These are phyloP conservation scores for Ophiodon elongatus DNA, from an alignment of 2,113 vertebrate genomes.

Conservation along the genomic window DNA sequence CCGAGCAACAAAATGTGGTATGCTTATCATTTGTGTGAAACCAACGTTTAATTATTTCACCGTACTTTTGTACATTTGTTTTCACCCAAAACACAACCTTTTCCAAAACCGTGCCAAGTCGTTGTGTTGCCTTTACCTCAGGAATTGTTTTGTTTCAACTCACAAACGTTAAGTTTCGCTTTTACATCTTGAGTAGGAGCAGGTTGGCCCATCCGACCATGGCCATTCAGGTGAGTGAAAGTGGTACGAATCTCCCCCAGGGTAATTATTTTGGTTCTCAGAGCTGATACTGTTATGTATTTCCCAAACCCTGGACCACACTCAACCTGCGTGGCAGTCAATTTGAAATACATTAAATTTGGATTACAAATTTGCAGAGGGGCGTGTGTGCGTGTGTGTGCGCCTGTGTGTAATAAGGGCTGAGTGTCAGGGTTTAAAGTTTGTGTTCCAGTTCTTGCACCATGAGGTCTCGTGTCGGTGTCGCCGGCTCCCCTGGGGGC, in stretches of 20 bases:
- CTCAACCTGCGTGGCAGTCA: conserved; percentile 17
- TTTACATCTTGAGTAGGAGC: neutral
- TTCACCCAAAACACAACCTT: neutral
- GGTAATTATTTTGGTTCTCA: conserved; percentile 32
- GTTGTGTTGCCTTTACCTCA: neutral
- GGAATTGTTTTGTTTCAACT: neutral
- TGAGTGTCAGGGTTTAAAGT: conserved; percentile 5
- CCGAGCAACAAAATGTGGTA: neutral
- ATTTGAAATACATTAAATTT: conserved; percentile 13
- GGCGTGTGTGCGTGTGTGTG: neutral
- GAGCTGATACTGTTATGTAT: conserved; percentile 28
- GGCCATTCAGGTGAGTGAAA: neutral
- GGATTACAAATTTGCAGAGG: neutral
- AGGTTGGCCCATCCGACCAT: neutral
- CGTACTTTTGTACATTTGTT: neutral
- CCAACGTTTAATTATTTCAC: neutral
- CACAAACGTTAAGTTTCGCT: neutral
- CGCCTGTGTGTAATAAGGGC: conserved; percentile 12
- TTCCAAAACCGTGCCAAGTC: neutral
- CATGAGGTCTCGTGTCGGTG: neutral
- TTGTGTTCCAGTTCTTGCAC: conserved; percentile 27
- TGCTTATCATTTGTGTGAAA: neutral
- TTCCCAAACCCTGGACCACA: conserved; percentile 2
- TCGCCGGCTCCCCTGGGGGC: neutral
- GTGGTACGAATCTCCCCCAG: neutral